Evolutionary conservation across 1,140 invertebrate genomes (phyloP).

Genomic region (Conus betulinus): DNA sequence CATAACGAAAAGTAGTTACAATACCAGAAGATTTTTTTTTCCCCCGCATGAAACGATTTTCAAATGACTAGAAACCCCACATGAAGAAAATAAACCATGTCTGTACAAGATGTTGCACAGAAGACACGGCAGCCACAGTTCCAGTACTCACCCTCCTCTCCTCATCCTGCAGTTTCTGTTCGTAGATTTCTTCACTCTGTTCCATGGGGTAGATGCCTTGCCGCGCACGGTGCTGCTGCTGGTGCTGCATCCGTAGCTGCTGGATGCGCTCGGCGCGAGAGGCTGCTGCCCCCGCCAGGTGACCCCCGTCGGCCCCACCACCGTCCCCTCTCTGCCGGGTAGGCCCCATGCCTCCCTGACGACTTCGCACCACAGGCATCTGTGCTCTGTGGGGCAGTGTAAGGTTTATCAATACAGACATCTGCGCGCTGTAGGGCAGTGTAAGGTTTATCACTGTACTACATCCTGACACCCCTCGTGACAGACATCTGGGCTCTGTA

Average conservation of each 20-base stretch:
- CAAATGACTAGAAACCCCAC: too few relatives aligned
- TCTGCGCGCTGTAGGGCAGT: too few relatives aligned
- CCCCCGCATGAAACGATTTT: too few relatives aligned
- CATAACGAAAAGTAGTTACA: too few relatives aligned
- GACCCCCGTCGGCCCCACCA: constrained; percentile 3
- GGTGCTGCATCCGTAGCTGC: constrained; percentile 78
- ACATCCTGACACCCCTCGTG: too few relatives aligned
- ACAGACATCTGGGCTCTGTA: too few relatives aligned
- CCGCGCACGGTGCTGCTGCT: constrained; percentile 78
- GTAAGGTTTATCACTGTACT: too few relatives aligned
- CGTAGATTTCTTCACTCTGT: constrained; percentile 76
- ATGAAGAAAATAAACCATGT: too few relatives aligned
- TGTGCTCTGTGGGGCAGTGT: too few relatives aligned
- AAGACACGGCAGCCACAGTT: neutral
- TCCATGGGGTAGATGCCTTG: constrained; percentile 71
- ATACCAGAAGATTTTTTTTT: too few relatives aligned
- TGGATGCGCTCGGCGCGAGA: constrained; percentile 78
- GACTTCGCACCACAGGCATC: neutral
- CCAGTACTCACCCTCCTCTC: constrained; percentile 25
- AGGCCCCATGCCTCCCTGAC: neutral
- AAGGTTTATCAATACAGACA: too few relatives aligned
- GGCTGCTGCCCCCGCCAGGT: constrained; percentile 33
- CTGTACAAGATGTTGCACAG: too few relatives aligned
- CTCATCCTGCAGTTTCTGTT: constrained; percentile 52
- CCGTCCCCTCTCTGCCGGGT: neutral